A percentile compares a stretch with the other conserved stretches of the same genome.
These are phyloP conservation scores for Priapulus caudatus DNA, from an alignment of 2,888 invertebrate species.

Conservation along the genomic window DNA sequence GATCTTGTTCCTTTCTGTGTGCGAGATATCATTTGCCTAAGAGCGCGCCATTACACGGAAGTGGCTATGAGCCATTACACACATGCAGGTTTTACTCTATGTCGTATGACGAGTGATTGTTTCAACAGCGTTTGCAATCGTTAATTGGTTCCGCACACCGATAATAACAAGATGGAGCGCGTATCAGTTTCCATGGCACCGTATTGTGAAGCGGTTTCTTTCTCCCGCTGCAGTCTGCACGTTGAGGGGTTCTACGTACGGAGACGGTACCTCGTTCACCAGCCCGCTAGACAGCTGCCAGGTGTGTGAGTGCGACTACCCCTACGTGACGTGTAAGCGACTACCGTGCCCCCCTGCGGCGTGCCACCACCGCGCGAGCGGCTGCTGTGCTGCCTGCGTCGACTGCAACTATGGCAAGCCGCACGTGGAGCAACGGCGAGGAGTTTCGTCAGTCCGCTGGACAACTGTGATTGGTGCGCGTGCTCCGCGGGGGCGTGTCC, in stretches of 20 bases:
- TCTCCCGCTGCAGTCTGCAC: not conserved
- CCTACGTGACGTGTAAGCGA: not conserved
- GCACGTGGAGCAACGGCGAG: not conserved
- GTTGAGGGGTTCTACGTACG: not conserved
- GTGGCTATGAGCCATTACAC: too few relatives aligned
- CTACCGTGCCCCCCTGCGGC: not conserved
- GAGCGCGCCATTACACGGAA: not conserved
- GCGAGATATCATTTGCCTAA: not conserved
- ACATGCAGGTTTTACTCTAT: too few relatives aligned
- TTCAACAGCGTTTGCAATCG: too few relatives aligned
- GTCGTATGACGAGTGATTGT: too few relatives aligned
- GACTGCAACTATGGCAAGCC: not conserved
- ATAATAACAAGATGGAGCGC: too few relatives aligned
- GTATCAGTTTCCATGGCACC: too few relatives aligned
- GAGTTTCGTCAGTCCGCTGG: not conserved
- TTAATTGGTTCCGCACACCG: too few relatives aligned
- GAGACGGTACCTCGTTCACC: not conserved
- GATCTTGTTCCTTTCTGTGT: too few relatives aligned
- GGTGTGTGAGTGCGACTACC: not conserved
- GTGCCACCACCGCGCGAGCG: not conserved
- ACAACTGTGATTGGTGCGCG: not conserved
- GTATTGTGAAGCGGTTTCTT: too few relatives aligned
- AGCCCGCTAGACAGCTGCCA: not conserved
- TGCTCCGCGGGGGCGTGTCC: too few relatives aligned
- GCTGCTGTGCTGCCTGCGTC: not conserved